Evolutionary conservation across 2,113 vertebrate species (phyloP).

Genomic region (Daphoenositta chrysoptera): DNA sequence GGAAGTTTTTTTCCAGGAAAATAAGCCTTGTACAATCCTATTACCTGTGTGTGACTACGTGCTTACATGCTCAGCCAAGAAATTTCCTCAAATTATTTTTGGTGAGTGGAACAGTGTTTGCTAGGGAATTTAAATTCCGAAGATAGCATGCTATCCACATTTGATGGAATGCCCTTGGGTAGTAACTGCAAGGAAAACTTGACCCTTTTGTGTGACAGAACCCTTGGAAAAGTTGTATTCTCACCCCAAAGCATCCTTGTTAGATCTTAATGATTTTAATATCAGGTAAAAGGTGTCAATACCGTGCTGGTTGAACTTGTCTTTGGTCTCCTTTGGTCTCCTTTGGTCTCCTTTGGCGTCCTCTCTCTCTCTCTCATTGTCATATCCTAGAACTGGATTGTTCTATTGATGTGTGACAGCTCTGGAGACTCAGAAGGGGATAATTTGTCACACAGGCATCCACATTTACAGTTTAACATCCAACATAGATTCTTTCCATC

Average conservation of each 20-base stretch:
- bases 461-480: not conserved
- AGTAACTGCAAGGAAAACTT: not conserved
- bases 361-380: too few species aligned
- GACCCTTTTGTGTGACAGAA: not conserved
- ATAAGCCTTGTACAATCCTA: not conserved
- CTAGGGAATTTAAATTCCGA: not conserved
- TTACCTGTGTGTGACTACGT: not conserved
- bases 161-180: not conserved
- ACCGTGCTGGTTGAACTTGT: accelerated
- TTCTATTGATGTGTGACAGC: not conserved
- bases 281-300: accelerated
- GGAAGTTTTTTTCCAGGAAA: not conserved
- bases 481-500: not conserved
- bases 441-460: not conserved
- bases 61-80: not conserved
- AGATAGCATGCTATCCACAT: accelerated
- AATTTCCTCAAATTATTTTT: not conserved
- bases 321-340: not conserved
- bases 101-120: accelerated
- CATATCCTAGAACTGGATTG: not conserved
- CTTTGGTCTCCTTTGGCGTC: not conserved
- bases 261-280: not conserved
- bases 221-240: not conserved
- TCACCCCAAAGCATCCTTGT: not conserved
- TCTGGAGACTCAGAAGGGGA: not conserved